Evolutionary conservation across 2,113 vertebrate genomes (phyloP).

Genomic region (Notothenia rossii): DNA sequence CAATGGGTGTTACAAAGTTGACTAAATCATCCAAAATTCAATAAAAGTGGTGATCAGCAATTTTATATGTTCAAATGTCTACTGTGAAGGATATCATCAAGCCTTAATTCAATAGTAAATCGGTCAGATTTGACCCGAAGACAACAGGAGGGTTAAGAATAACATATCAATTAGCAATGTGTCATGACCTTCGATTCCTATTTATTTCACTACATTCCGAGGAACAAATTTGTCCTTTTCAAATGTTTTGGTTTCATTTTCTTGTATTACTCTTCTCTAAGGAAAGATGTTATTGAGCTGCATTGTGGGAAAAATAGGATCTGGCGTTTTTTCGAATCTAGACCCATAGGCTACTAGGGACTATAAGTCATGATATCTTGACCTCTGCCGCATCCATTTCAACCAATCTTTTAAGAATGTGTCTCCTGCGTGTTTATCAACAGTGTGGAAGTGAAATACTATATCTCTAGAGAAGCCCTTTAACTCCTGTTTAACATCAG

Average conservation of each 20-base stretch:
- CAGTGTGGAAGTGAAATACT: background rate
- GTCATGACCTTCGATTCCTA: background rate
- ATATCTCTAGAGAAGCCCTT: background rate
- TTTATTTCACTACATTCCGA: background rate
- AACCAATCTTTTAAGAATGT: background rate
- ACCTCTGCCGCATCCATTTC: background rate
- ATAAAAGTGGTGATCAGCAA: too few species aligned
- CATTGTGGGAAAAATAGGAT: conserved; percentile 5
- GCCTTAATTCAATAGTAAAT: too few species aligned
- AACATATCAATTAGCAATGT: too few species aligned
- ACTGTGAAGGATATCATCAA: too few species aligned
- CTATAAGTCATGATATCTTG: background rate
- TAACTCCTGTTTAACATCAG: background rate
- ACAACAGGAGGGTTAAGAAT: too few species aligned
- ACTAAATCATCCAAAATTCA: too few species aligned
- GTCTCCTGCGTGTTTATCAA: background rate
- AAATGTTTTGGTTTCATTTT: background rate
- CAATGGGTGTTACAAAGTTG: too few species aligned
- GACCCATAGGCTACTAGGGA: background rate
- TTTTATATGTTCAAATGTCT: too few species aligned
- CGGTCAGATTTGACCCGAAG: too few species aligned
- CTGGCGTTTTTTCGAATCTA: background rate
- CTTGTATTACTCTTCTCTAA: too few species aligned
- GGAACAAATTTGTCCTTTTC: background rate
- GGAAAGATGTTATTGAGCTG: background rate